Evolutionary conservation across 1,140 invertebrate species (phyloP), one percentile per base, ranked within the genome.

Genomic region (Pissodes strobi): DNA sequence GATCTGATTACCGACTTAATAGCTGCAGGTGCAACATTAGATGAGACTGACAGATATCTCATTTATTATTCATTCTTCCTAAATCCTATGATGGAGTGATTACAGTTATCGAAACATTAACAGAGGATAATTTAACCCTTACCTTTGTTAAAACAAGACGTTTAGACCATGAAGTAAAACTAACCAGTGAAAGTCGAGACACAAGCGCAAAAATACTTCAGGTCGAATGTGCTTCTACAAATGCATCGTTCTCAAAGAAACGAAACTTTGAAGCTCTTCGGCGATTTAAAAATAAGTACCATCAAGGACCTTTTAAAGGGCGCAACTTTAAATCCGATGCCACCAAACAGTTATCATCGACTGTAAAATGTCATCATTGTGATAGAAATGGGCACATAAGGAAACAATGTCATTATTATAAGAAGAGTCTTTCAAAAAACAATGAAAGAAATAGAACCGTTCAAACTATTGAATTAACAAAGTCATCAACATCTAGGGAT

Each of bases 91-190:
- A 79, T 59, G 71, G 69, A 12, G 67, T 79, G n/a, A 68, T 78
- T 8, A 79, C 77, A 13, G 76, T 77, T 4, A 72, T 82, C 4
- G 75, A 81, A 68, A 79, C 79, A 4, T 51, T 79, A 22, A 18
- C 21, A 13, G 57, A 59, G n/a, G 58, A 72, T 0, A 72, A 76
- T 45, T 71, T 76, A 51, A 74, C 72, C 59, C 56, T 78, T 21
- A 30, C 52, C 10, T 64, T 64, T 46, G 53, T 64, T 19, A 64
- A 64, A 58, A 64, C 52, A 8, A 43, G 53, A 23, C 34, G 60
- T 3, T 27, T 64, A 6, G 61, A 64, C 37, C 19, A 60, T 22
- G 45, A 60, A 37, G 25, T 49, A 12, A 60, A 60, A 38, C 9
- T 58, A 6, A 6, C 6, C 6, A 45, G 13, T 45, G 41, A 45